Conservation (phyloP, 1,140 invertebrate species). For the Pachypsylla venusta region DNA sequence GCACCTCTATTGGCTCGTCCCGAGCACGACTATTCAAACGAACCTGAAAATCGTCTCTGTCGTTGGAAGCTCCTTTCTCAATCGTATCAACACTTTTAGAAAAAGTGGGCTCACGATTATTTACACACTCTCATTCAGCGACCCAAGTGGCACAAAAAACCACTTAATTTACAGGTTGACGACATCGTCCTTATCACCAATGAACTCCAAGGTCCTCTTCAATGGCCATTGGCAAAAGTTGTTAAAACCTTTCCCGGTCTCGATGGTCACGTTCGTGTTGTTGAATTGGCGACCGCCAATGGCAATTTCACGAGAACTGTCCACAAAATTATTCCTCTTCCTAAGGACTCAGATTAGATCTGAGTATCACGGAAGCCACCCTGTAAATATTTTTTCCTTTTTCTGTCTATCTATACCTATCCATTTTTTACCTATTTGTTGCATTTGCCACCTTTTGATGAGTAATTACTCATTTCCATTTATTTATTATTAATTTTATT, state of each 20-base stretch:
- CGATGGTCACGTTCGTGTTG: slow-evolving; percentile 26
- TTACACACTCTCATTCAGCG: slow-evolving; percentile 24
- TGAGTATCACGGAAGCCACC: no score
- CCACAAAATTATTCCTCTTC: no score
- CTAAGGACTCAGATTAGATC: no score
- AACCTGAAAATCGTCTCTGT: slow-evolving; percentile 19
- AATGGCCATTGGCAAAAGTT: slow-evolving; percentile 27
- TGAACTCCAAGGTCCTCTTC: slow-evolving; percentile 25
- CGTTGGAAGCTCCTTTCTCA: slow-evolving; percentile 22
- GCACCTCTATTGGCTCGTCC: slow-evolving; percentile 26
- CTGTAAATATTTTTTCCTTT: no score
- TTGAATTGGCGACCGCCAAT: slow-evolving; percentile 16
- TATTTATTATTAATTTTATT: no score
- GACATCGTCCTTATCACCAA: slow-evolving; percentile 21
- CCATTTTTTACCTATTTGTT: no score
- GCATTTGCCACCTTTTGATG: no score
- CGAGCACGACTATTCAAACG: slow-evolving; percentile 21
- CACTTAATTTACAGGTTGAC: neutral
- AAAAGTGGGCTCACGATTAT: slow-evolving; percentile 27
- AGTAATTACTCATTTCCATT: no score
- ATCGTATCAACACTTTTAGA: slow-evolving; percentile 27
- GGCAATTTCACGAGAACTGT: no score
- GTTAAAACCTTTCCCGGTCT: slow-evolving; percentile 24
- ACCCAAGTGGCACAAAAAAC: slow-evolving; percentile 21
- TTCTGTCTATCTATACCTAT: no score